Evolutionary conservation across 2,113 vertebrate species (phyloP).

Genomic region (Bothrops jararaca): DNA sequence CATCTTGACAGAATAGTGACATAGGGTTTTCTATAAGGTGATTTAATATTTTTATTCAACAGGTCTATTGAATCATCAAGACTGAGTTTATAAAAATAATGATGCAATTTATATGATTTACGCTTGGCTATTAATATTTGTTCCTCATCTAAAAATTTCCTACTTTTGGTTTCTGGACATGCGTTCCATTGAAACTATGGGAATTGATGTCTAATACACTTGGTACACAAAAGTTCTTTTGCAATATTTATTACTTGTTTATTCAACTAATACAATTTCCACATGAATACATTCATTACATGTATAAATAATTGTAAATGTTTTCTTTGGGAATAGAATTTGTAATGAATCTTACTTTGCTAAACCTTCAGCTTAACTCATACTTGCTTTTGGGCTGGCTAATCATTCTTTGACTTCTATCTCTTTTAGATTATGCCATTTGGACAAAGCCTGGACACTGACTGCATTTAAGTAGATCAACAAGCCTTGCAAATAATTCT

Average conservation of each 20-base stretch:
- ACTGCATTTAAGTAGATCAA: background rate
- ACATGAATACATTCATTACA: background rate
- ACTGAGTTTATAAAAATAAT: background rate
- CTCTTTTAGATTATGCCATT: background rate
- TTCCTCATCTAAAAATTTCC: background rate
- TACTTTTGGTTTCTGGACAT: background rate
- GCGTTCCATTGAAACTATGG: background rate
- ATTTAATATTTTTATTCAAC: background rate
- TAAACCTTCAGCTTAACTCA: background rate
- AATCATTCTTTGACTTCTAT: background rate
- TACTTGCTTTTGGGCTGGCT: background rate
- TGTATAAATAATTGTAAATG: background rate
- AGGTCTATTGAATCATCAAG: background rate
- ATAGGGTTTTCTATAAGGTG: background rate
- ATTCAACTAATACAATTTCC: background rate
- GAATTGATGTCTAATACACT: background rate
- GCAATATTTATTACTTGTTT: background rate
- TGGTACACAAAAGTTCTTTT: background rate
- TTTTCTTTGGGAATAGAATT: background rate
- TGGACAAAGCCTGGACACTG: background rate
- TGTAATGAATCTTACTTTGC: background rate
- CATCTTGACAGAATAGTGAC: accelerated
- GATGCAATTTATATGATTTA: background rate
- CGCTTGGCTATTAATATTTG: background rate
- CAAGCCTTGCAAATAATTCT: background rate